Evolutionary conservation across 2,888 invertebrate genomes (phyloP), one percentile per base, ranked within the genome.

Genomic region (Epirrita christyi): DNA sequence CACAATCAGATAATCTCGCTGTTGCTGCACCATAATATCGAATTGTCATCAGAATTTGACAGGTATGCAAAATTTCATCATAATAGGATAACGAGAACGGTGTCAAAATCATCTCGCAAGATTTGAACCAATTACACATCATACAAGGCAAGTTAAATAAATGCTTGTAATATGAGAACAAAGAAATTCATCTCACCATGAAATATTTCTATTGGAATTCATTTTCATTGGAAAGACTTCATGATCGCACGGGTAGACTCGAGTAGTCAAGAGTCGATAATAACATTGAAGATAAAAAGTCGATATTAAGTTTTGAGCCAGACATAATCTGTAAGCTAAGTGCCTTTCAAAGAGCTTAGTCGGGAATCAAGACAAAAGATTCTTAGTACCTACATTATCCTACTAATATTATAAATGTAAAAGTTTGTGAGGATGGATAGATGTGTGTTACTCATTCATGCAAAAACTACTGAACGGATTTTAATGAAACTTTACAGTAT

Each of bases 261-360:
- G 43, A 50, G 27, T 34, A 49, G 44, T 34, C 44, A 48, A 46
- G 42, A 38, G 49, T 36, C 34, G 29, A 15, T 58, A 53, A 41
- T 44, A 48, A 36, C 32, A 43, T 54, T 43, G 47, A 34, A 56
- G 52, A 63, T 38, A 59, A 60, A 32, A 61, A 61, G 53, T 50
- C 15, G 45, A 41, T 53, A 55, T 63, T 61, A 58, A 46, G 40
- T 43, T 55, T 49, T 37, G 36, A 48, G 44, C 56, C 41, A 36
- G 43, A 41, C 46, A 48, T 57, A 59, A 54, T 59, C 50, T 47
- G 48, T 38, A 43, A 37, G 46, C 51, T 49, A 44, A 59, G 56
- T 45, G 49, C 40, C 36, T 48, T 29, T 56, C 44, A 44, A 40
- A 47, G 48, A 55, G 61, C 54, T 66, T 56, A 53, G 50, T 32